Conservation (phyloP, 2,888 invertebrate species). For the Erynnis tages region DNA sequence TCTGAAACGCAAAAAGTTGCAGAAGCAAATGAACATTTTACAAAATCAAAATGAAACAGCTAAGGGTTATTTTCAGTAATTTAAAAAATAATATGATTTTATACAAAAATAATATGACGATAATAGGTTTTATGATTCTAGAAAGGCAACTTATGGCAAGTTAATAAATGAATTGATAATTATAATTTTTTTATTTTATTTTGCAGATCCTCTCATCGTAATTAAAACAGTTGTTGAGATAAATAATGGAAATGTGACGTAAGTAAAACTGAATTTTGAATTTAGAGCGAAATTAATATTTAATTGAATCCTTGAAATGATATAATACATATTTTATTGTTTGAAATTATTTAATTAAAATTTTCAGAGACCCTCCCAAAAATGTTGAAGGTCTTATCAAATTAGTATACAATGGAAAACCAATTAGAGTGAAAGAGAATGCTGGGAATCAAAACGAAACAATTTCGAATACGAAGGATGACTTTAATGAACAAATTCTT, state of each 20-base stretch:
- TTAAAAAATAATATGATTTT: too few relatives aligned
- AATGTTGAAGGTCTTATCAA: conserved; percentile 54
- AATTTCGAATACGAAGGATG: neutral
- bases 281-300: too few relatives aligned
- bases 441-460: conserved; percentile 28
- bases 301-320: too few relatives aligned
- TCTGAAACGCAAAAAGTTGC: conserved; percentile 44
- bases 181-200: conserved; percentile 2
- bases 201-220: conserved; percentile 50
- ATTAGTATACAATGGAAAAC: conserved; percentile 59
- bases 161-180: too few relatives aligned
- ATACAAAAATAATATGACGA: too few relatives aligned
- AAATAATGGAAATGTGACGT: conserved; percentile 42
- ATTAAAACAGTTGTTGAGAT: conserved; percentile 64
- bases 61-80: too few relatives aligned
- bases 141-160: too few relatives aligned
- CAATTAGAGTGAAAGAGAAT: conserved; percentile 44
- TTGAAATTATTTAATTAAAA: conserved; percentile 1
- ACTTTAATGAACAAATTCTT: neutral
- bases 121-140: too few relatives aligned
- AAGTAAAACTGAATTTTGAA: conserved; percentile 37
- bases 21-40: conserved; percentile 33
- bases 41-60: conserved; percentile 3
- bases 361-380: conserved; percentile 47
- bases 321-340: neutral